These are phyloP conservation scores for Gopherus flavomarginatus DNA, from an alignment of 2,113 vertebrate genomes.

Conservation along the genomic window DNA sequence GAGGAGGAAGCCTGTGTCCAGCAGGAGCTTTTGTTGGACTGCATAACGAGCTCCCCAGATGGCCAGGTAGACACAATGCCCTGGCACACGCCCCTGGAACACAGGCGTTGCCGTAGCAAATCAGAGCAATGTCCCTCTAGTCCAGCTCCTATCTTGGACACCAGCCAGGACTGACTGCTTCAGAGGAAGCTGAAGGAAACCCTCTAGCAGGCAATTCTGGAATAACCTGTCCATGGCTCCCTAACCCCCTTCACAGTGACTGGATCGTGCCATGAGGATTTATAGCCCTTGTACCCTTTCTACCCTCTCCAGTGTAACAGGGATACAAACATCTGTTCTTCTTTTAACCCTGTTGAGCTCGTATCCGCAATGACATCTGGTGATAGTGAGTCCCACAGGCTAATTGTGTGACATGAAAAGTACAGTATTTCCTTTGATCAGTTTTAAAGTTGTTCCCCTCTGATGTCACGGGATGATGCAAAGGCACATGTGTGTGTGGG, in stretches of 20 bases:
- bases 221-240: not conserved
- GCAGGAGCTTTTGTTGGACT: not conserved
- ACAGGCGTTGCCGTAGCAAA: not conserved
- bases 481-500: not conserved
- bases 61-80: not conserved
- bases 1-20: not conserved
- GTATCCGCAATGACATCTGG: not conserved
- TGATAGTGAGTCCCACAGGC: not conserved
- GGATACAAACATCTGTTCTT: not conserved
- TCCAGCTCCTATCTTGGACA: not conserved
- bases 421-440: not conserved
- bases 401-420: not conserved
- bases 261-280: not conserved
- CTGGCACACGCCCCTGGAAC: not conserved
- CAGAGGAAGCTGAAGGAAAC: not conserved
- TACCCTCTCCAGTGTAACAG: not conserved
- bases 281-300: not conserved
- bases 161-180: not conserved
- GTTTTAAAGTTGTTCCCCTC: not conserved
- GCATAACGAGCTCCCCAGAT: not conserved
- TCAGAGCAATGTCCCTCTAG: not conserved
- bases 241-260: not conserved
- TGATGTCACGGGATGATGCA: not conserved
- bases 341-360: not conserved
- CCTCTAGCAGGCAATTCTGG: not conserved